phyloP scores from a whole-genome alignment of 2,888 invertebrate species.

The Malthinus seriepunctatus region DNA sequence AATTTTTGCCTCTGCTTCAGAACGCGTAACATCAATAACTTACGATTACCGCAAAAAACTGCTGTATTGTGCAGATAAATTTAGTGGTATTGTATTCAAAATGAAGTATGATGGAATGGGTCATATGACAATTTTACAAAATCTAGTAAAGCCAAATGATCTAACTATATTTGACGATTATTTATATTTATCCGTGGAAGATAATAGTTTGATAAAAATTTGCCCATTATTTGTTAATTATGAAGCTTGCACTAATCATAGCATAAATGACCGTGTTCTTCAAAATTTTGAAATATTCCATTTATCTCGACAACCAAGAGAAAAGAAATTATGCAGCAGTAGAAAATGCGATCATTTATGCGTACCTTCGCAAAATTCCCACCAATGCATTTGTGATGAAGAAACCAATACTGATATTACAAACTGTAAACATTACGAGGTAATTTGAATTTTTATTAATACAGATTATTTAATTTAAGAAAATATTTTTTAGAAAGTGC shows the following conservation, averaged over 20 bases:
- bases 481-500: not conserved
- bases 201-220: conserved; percentile 61
- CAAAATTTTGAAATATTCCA: conserved; percentile 61
- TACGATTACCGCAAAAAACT: conserved; percentile 61
- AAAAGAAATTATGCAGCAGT: conserved; percentile 57
- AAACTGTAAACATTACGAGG: not conserved
- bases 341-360: conserved; percentile 66
- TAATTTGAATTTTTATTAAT: too few relatives aligned
- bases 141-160: conserved; percentile 63
- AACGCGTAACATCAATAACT: conserved; percentile 54
- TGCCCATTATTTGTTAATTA: conserved; percentile 61
- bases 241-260: conserved; percentile 56
- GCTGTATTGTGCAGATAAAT: conserved; percentile 78
- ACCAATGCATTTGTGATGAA: conserved; percentile 60
- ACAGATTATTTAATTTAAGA: too few relatives aligned
- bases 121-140: conserved; percentile 54
- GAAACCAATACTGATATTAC: not conserved
- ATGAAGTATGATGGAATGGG: conserved; percentile 56
- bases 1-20: conserved; percentile 45
- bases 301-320: conserved; percentile 58
- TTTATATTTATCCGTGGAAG: conserved; percentile 68
- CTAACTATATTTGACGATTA: conserved; percentile 76
- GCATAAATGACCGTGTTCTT: conserved; percentile 54
- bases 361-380: conserved; percentile 56
- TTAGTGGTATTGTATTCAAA: conserved; percentile 58